A percentile compares a stretch with the other conserved stretches of the same genome.
phyloP scores from a whole-genome alignment of 2,113 vertebrate species.

The Limanda limanda region DNA sequence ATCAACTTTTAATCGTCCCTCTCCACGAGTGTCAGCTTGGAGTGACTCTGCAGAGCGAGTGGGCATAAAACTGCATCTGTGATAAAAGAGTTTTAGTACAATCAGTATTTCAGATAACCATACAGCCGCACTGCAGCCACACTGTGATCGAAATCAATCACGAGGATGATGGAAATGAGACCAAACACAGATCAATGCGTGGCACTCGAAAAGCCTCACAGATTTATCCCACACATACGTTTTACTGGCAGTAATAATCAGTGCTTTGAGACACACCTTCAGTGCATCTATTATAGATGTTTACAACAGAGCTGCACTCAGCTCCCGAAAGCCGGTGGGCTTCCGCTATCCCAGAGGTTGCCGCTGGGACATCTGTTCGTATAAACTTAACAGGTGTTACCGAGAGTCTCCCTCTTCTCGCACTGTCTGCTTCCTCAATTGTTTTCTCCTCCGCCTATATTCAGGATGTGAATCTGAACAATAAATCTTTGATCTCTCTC shows the following conservation, averaged over 20 bases:
- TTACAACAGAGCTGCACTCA: constrained; percentile 42
- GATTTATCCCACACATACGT: constrained; percentile 5
- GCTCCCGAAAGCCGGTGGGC: constrained; percentile 36
- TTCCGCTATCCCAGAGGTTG: constrained; percentile 41
- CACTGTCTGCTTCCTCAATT: constrained; percentile 1
- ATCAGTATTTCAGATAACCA: constrained; percentile 17
- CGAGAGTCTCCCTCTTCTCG: constrained; percentile 34
- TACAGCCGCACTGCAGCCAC: neutral
- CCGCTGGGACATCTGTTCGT: constrained; percentile 61
- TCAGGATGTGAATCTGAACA: neutral
- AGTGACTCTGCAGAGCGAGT: constrained; percentile 18
- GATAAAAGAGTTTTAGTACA: constrained; percentile 29
- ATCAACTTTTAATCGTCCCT: constrained; percentile 37
- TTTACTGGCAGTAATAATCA: constrained; percentile 6
- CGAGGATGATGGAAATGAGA: neutral
- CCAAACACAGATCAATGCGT: constrained; percentile 23
- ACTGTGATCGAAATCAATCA: constrained; percentile 31
- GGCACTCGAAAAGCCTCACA: neutral
- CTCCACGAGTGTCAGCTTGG: constrained; percentile 7
- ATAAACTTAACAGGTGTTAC: constrained; percentile 66
- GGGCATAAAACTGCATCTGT: constrained; percentile 25
- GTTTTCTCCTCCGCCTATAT: constrained; percentile 12
- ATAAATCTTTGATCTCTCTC: constrained; percentile 15
- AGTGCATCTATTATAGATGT: constrained; percentile 53
- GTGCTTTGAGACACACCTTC: constrained; percentile 23